Evolutionary conservation across 2,797 vertebrate species (phyloP), one percentile per base, ranked within the genome.

Genomic region (Natrix natrix): DNA sequence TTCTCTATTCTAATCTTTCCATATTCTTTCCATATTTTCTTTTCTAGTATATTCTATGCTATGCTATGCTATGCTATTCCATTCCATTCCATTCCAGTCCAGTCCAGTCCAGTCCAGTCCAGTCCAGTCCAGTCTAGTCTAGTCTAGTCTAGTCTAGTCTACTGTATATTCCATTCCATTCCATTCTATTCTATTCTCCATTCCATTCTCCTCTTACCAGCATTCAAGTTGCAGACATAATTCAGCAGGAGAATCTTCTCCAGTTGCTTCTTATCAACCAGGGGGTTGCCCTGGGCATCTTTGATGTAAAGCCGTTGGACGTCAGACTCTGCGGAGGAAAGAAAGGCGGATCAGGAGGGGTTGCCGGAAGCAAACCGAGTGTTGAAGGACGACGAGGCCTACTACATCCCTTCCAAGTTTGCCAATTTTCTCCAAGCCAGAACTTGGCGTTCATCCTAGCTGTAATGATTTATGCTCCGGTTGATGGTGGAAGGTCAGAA

Each of bases 221-320:
- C 94, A 83, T 95, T 93, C 2, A 86, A 57, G 6, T 96, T 96
- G 94, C 94, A 97, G 55, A 94, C 48, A 0, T 96, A 96, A 66
- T 93, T 97, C 69, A 97, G 91, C 14, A 97, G 95, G 37, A 97
- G 94, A 54, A 94, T 95, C 88, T 97, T 97, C 52, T 96, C 94
- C 87, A 96, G 86, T 11, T 91, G 95, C 69, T 95, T 95, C 90
- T 97, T 97, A 91, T 95, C 93, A 0, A 96, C 89, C 6, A 95
- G n/a, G 0, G 95, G 26, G 0, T 91, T 92, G 60, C 95, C 94
- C 59, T 96, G 86, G 4, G 94, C 92, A 11, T 97, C 97, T 94
- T 94, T 97, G 92, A 93, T 83, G 0, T 94, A 94, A 6, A 95
- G 95, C 20, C 92, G 96, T 90, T 96, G 95, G 91, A 97, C 93